These are phyloP conservation scores for Actinia tenebrosa DNA, from an alignment of 64 coral and sea anemone genomes.

Conservation along the genomic window DNA sequence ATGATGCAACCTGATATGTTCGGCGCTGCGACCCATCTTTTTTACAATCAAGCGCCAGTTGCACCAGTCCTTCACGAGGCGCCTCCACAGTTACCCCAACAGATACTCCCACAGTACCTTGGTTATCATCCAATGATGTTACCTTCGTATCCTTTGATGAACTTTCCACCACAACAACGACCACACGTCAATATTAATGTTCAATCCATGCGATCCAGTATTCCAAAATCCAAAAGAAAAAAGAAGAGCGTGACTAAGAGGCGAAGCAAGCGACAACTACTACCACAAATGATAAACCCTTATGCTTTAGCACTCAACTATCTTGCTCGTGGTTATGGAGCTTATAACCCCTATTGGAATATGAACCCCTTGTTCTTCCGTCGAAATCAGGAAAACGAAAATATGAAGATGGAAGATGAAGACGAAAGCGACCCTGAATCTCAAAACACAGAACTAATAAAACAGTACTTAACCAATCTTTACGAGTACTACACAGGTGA, in stretches of 20 bases:
- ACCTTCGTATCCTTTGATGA: constrained; percentile 14
- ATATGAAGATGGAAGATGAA: not conserved
- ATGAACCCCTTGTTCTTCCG: not conserved
- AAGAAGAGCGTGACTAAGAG: constrained; percentile 2
- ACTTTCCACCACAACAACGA: not conserved
- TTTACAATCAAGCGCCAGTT: constrained; percentile 1
- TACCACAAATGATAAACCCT: constrained; percentile 13
- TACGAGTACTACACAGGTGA: constrained; percentile 49
- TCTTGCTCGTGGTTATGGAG: constrained; percentile 25
- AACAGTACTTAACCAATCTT: constrained; percentile 35
- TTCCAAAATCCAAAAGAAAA: constrained; percentile 27
- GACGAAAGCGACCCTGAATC: not conserved
- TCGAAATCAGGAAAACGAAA: not conserved
- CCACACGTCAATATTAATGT: constrained; percentile 91
- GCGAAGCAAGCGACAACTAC: constrained; percentile 47
- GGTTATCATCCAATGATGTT: not conserved
- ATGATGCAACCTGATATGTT: constrained; percentile 36
- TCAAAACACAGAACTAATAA: not conserved
- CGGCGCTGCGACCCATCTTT: not conserved
- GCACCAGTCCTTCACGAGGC: constrained; percentile 16
- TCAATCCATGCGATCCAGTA: constrained; percentile 65
- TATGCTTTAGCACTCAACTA: constrained; percentile 17
- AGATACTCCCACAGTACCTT: not conserved
- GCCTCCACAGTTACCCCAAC: not conserved
- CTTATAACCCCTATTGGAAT: not conserved